Evolutionary conservation across 2,888 invertebrate genomes (phyloP), one percentile per base, ranked within the genome.

Genomic region (Drosophila barbarae): DNA sequence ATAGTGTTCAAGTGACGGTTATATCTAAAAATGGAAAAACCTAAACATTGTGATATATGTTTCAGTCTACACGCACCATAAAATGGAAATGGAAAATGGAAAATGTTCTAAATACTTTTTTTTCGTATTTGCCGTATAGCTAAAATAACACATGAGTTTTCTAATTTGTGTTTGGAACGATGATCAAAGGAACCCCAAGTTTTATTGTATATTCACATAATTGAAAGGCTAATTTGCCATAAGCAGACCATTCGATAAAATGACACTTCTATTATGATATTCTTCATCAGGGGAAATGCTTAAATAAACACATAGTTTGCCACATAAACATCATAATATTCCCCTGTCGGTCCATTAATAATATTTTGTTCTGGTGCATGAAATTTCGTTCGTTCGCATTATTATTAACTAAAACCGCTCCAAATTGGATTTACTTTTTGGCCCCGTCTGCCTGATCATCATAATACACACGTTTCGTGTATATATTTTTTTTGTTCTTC

Each of bases 271-370:
- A 54, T 30, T 34, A 15, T 13, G 21, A 49, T 15, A 32, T 35
- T 34, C 34, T 49, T 54, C 34, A 54, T 34, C 34, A 18, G 5
- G 13, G 13, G 3, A 49, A 15, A 28, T 26, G 34, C 50, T 13
- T 36, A 12, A 9, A 30, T 30, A 18, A 30, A 26, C 30, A 55
- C 56, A 59, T 44, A 36, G 35, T 30, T 58, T 28, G 35, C 44
- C 18, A 32, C 21, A 59, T 26, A 59, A 35, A 57, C 28, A 30
- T 9, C 21, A 59, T 39, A 39, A 39, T 39, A 46, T 46, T 60
- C 46, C 44, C 46, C 46, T 47, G 46, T 60, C 10, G 60, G 38
- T 46, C 46, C 59, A 60, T 60, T 60, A 46, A 60, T 59, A 60
- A 59, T 59, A 46, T 32, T 46, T 12, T 46, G 46, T 60, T 60